Conservation (phyloP, 2,797 vertebrate genomes). For the Cygnus olor region DNA sequence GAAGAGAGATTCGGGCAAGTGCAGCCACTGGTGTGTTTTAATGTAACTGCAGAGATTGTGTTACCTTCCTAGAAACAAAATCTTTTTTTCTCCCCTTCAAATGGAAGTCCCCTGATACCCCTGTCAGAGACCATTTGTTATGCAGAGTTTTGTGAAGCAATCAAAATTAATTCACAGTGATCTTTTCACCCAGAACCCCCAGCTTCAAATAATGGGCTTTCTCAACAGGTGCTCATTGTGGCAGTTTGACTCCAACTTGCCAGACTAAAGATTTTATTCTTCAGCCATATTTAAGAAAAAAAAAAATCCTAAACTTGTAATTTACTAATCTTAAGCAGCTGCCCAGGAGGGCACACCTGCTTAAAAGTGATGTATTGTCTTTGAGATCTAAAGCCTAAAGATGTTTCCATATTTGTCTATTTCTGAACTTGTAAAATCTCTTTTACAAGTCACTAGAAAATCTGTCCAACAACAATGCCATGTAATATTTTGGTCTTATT, state of each 20-base stretch:
- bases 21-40: constrained; percentile 86
- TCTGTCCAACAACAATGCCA: not conserved
- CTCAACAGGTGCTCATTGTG: constrained; percentile 80
- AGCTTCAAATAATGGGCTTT: constrained; percentile 77
- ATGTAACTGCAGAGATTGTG: constrained; percentile 90
- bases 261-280: constrained; percentile 78
- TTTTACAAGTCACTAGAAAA: not conserved
- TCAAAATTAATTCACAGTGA: constrained; percentile 80
- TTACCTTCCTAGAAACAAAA: constrained; percentile 90
- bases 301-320: constrained; percentile 86
- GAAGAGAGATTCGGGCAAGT: constrained; percentile 82
- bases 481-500: not conserved
- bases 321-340: constrained; percentile 81
- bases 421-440: constrained; percentile 6
- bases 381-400: constrained; percentile 1
- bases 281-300: constrained; percentile 74
- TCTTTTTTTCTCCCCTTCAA: constrained; percentile 75
- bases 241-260: constrained; percentile 73
- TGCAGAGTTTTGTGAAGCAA: constrained; percentile 77
- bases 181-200: constrained; percentile 75
- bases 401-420: constrained; percentile 13
- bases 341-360: constrained; percentile 73
- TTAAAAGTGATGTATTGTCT: constrained; percentile 48
- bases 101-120: constrained; percentile 74
- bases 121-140: constrained; percentile 75